phyloP scores from a whole-genome alignment of 2,797 vertebrate species.

The Rhynchotus rufescens region DNA sequence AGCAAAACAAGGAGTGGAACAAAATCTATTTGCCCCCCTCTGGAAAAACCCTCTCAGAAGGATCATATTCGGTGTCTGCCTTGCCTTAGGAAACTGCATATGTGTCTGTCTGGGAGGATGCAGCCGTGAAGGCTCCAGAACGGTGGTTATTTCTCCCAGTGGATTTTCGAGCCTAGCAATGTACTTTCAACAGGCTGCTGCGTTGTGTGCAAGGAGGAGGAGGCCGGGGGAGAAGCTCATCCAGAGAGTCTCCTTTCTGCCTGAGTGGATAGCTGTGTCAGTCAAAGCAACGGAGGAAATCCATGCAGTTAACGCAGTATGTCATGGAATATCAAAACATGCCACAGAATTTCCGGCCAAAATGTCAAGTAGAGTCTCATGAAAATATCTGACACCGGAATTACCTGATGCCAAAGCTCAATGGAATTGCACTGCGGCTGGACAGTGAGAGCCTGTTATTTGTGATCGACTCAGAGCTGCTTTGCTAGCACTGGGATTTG shows the following conservation, averaged over 20 bases:
- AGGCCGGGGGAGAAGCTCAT: not conserved
- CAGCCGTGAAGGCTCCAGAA: not conserved
- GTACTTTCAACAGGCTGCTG: not conserved
- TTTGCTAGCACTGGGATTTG: constrained; percentile 54
- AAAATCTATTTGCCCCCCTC: not conserved
- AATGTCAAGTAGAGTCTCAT: constrained; percentile 55
- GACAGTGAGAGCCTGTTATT: constrained; percentile 33
- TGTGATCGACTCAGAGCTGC: constrained; percentile 29
- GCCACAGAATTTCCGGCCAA: constrained; percentile 41
- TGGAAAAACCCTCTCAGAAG: not conserved
- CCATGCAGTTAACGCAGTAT: not conserved
- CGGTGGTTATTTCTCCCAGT: constrained; percentile 1
- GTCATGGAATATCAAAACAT: constrained; percentile 53
- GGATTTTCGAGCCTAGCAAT: not conserved
- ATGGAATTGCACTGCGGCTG: constrained; percentile 5
- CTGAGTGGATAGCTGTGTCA: not conserved
- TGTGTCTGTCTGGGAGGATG: not conserved
- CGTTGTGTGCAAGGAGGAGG: accelerated
- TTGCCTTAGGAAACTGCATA: not conserved
- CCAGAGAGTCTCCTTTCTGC: constrained; percentile 19
- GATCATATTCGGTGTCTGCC: not conserved
- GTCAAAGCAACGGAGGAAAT: constrained; percentile 41
- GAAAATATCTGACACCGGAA: constrained; percentile 54
- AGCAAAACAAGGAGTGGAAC: not conserved
- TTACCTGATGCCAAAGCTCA: constrained; percentile 41